Evolutionary conservation across 2,888 invertebrate species (phyloP).

Genomic region (Melolontha melolontha): DNA sequence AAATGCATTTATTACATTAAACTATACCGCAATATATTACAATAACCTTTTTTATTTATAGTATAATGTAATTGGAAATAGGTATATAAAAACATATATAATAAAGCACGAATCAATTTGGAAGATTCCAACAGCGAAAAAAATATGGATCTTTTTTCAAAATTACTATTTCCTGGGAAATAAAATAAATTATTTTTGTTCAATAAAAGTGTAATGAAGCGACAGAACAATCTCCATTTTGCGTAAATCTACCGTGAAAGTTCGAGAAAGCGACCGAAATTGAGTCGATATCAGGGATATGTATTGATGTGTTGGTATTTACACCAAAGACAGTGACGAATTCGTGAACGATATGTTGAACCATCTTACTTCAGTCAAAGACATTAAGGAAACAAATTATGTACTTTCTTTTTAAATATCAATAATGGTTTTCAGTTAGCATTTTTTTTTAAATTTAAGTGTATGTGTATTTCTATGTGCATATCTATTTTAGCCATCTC

Average conservation of each 20-base stretch:
- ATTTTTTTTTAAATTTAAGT: no score
- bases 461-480: no score
- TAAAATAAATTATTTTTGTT: constrained; percentile 28
- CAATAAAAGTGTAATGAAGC: constrained; percentile 10
- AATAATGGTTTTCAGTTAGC: no score
- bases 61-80: no score
- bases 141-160: background rate
- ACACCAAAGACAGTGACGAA: background rate
- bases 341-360: background rate
- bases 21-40: no score
- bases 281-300: constrained; percentile 11
- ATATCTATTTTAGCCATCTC: no score
- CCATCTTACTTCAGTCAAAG: no score
- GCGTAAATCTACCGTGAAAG: constrained; percentile 30
- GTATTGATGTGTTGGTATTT: constrained; percentile 8
- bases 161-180: background rate
- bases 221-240: constrained; percentile 18
- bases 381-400: background rate
- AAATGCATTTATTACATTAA: no score
- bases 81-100: no score
- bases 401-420: no score
- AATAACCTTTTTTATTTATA: no score
- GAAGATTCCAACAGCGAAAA: background rate
- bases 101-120: background rate
- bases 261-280: constrained; percentile 9